Evolutionary conservation across 2,797 vertebrate genomes (phyloP), one percentile per base, ranked within the genome.

Genomic region (Okamejei kenojei): DNA sequence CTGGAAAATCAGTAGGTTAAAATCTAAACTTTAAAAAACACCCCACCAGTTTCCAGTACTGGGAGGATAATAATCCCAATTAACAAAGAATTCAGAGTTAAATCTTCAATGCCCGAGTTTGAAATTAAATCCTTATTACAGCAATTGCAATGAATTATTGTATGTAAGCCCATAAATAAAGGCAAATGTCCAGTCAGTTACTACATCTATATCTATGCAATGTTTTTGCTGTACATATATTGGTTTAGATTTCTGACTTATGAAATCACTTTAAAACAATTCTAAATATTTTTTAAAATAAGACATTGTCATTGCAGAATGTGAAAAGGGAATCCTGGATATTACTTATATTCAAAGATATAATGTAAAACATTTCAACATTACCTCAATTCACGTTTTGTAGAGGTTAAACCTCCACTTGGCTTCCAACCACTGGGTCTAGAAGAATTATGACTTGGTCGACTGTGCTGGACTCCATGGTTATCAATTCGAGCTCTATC

Each of bases 301-400:
- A 3, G 7, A 10, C 35, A 81, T 82, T 19, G 80, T 38, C 23
- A 38, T 29, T 35, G 32, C 5, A 35, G 7, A 7, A 54, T 26
- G 17, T 58, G 81, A 58, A 58, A 84, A 84, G 4, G 13, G n/a
- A 90, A 32, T 38, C 68, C 2, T 11, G 32, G n/a, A 65, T 10
- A 19, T 29, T 23, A 58, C 29, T 15, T 88, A 1, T 21, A 19
- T 23, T 32, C 86, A 71, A 38, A 13, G 38, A 84, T 26, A 9
- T 29, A 7, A 7, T 45, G 19, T 9, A 91, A 91, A 73, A 54
- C 17, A 38, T 86, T 7, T 9, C 93, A 80, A 11, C 6, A 78
- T 94, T 96, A 99, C 99, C 98, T 97, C 82, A 98, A 94, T 15
- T 99, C 98, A 68, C 97, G 97, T 93, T 98, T 99, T 94, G 98